A percentile compares a stretch with the other conserved stretches of the same genome.
phyloP scores from a whole-genome alignment of 23 tunicate species.

The Oikopleura dioica region DNA sequence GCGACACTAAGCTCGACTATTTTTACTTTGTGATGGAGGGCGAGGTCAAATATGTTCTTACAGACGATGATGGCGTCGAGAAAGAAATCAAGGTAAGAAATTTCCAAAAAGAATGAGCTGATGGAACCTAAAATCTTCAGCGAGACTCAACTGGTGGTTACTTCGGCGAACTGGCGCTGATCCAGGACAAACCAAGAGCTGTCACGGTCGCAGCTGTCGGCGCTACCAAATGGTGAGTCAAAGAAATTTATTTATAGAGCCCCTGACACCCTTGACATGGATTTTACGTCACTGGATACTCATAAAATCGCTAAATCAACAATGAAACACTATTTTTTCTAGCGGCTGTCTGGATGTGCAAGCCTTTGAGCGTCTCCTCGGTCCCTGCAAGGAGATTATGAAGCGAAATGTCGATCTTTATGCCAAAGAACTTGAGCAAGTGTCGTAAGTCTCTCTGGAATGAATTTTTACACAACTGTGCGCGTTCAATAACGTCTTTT shows the following conservation, averaged over 20 bases:
- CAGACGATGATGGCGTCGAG: background rate
- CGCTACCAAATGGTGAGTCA: conserved; percentile 45
- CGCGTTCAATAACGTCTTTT: too few species aligned
- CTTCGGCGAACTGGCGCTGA: conserved; percentile 82
- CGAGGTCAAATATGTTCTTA: background rate
- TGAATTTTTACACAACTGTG: too few species aligned
- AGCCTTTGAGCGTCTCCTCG: conserved; percentile 71
- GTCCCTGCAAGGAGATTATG: conserved; percentile 81
- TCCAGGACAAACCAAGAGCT: conserved; percentile 74
- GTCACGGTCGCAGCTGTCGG: conserved; percentile 84
- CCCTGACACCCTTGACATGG: too few species aligned
- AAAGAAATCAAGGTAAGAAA: conserved; percentile 7
- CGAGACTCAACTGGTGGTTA: conserved; percentile 41
- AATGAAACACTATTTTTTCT: too few species aligned
- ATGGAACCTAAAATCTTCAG: conserved; percentile 32
- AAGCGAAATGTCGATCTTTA: conserved; percentile 30
- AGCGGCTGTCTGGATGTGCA: conserved; percentile 55
- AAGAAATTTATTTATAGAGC: background rate
- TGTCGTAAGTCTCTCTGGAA: too few species aligned
- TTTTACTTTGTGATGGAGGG: conserved; percentile 6
- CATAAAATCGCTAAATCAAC: too few species aligned
- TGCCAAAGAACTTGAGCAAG: background rate
- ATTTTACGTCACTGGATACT: too few species aligned
- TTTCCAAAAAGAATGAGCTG: conserved; percentile 29
- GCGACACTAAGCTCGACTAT: background rate